Evolutionary conservation across 2,888 invertebrate genomes (phyloP).

Genomic region (Sinohyriopsis cumingii): DNA sequence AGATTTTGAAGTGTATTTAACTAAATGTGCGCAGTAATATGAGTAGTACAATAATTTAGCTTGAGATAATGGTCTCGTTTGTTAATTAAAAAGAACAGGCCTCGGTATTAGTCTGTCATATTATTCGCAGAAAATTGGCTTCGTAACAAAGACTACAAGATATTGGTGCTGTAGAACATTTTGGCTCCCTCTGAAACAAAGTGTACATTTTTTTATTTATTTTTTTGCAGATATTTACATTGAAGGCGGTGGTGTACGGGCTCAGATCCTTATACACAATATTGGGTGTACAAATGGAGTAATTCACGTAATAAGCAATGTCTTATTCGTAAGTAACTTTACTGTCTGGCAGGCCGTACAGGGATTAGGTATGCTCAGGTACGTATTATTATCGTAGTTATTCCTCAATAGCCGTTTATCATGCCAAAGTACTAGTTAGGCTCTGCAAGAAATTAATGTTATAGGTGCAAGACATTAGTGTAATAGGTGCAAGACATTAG

Average conservation of each 20-base stretch:
- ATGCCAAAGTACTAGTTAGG: too few species aligned
- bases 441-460: too few species aligned
- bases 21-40: too few species aligned
- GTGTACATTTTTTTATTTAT: not conserved
- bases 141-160: not conserved
- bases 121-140: too few species aligned
- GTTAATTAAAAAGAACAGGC: too few species aligned
- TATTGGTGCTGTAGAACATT: not conserved
- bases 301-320: slow-evolving; percentile 56
- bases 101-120: too few species aligned
- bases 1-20: too few species aligned
- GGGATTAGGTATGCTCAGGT: slow-evolving; percentile 52
- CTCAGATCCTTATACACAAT: slow-evolving; percentile 45
- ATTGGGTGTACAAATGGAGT: slow-evolving; percentile 62
- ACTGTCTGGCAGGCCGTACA: slow-evolving; percentile 58
- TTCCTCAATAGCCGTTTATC: too few species aligned
- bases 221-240: slow-evolving; percentile 47
- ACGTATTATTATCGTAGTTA: not conserved
- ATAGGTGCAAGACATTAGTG: too few species aligned
- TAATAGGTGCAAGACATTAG: too few species aligned
- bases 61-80: too few species aligned
- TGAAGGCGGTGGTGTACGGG: slow-evolving; percentile 46
- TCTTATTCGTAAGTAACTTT: slow-evolving; percentile 50
- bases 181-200: not conserved
- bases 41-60: too few species aligned